Evolutionary conservation across 2,888 invertebrate species (phyloP), one percentile per base, ranked within the genome.

Genomic region (Lithophane leautieri): DNA sequence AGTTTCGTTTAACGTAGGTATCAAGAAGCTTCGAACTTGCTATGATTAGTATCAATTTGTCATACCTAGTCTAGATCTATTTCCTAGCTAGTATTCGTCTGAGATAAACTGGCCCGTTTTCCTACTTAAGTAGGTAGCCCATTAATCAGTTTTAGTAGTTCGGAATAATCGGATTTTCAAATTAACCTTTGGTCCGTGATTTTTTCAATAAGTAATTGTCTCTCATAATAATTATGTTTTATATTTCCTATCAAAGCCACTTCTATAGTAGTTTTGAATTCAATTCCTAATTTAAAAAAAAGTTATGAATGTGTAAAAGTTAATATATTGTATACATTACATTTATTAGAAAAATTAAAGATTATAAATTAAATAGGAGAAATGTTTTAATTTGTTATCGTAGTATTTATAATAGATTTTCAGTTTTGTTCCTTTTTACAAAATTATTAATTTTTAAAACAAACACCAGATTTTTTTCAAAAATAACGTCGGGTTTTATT

Each of bases 21-120:
- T 66, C 40, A 47, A 50, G 16, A 72, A 54, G 54, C 42, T 63
- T 72, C 1, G 50, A 60, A 44, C 8, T 54, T 25, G 56, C 58
- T 74, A 50, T 50, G 42, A 74, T 83, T 75, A 77, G 62, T 65
- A 65, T 52, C 34, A 63, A 60, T 84, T 72, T 76, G 60, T 76
- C 65, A 68, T 73, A 50, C 8, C 9, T 52, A 75, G 56, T 54
- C 56, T 58, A 73, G 50, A 69, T 67, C 28, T 70, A 52, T 76
- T 76, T 76, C n/a, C 2, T 19, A 47, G 50, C 40, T 67, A 79
- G 61, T 61, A 78, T 72, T 68, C n/a, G 22, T 66, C 19, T 54
- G 54, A 66, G 47, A 70, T 75, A 76, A 70, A 76, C 74, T 62
- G 54, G 40, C 40, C 40, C 25, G 8, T 66, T 70, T 75, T 58